phyloP scores from a whole-genome alignment of 2,113 vertebrate species.

The Ictalurus punctatus region DNA sequence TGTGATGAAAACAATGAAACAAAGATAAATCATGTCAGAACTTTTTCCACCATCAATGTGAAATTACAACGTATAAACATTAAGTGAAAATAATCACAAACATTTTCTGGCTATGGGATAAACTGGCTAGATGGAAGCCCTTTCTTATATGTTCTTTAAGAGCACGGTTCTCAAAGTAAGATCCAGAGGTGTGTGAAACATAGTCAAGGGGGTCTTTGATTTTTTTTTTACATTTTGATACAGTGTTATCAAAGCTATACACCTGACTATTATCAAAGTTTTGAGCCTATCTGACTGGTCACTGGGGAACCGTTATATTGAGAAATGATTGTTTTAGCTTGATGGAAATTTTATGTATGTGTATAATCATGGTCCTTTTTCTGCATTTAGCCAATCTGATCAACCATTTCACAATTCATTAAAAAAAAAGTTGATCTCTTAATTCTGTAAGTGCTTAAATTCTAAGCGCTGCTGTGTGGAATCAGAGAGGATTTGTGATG shows the following conservation, averaged over 20 bases:
- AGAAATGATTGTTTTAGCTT: neutral
- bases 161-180: neutral
- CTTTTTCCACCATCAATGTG: no score
- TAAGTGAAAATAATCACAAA: no score
- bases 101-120: no score
- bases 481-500: conserved; percentile 1
- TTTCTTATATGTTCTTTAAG: neutral
- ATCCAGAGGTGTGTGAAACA: neutral
- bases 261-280: neutral
- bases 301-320: no score
- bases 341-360: neutral
- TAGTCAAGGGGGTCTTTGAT: no score
- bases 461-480: neutral
- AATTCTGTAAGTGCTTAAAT: neutral
- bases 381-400: neutral
- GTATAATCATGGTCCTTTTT: neutral
- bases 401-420: conserved; percentile 6
- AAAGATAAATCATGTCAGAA: no score
- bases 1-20: no score
- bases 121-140: no score
- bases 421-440: conserved; percentile 22
- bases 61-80: no score
- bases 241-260: neutral
- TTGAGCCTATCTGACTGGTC: neutral
- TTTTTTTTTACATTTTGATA: no score